phyloP scores from a whole-genome alignment of 2,888 invertebrate species.

The Charanyca ferruginea region DNA sequence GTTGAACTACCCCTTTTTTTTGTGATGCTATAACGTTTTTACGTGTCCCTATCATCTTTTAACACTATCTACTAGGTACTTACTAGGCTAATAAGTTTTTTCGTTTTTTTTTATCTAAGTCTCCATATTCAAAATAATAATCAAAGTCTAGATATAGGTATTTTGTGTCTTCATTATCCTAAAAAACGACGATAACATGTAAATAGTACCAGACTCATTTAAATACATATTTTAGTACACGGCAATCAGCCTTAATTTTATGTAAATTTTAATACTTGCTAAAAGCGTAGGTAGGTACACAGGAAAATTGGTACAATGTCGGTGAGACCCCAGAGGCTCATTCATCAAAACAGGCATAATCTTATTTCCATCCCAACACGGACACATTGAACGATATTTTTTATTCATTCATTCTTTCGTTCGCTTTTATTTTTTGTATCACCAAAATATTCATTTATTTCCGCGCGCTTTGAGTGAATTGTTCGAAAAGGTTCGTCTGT shows the following conservation, averaged over 20 bases:
- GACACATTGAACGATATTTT: slow-evolving; percentile 79
- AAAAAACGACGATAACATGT: slow-evolving; percentile 5
- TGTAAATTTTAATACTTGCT: slow-evolving; percentile 61
- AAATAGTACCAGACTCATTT: slow-evolving; percentile 19
- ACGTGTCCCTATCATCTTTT: too few relatives aligned
- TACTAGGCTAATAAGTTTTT: too few relatives aligned
- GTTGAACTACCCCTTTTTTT: too few relatives aligned
- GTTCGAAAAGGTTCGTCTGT: slow-evolving; percentile 33
- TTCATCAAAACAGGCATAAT: slow-evolving; percentile 82
- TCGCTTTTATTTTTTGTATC: slow-evolving; percentile 61
- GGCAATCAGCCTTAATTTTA: slow-evolving; percentile 52
- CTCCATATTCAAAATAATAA: background rate
- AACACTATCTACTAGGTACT: too few relatives aligned
- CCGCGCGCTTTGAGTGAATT: slow-evolving; percentile 50
- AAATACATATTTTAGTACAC: slow-evolving; percentile 38
- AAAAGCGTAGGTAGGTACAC: slow-evolving; percentile 63
- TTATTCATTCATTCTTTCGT: slow-evolving; percentile 70
- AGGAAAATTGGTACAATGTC: slow-evolving; percentile 67
- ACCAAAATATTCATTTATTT: slow-evolving; percentile 61
- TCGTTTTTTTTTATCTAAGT: too few relatives aligned
- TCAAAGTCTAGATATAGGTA: too few relatives aligned
- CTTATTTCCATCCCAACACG: slow-evolving; percentile 78
- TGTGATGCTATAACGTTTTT: too few relatives aligned
- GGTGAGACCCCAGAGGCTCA: slow-evolving; percentile 74
- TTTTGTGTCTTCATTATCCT: background rate